phyloP scores from a whole-genome alignment of 2,888 invertebrate species.

The Ecdyonurus torrentis region DNA sequence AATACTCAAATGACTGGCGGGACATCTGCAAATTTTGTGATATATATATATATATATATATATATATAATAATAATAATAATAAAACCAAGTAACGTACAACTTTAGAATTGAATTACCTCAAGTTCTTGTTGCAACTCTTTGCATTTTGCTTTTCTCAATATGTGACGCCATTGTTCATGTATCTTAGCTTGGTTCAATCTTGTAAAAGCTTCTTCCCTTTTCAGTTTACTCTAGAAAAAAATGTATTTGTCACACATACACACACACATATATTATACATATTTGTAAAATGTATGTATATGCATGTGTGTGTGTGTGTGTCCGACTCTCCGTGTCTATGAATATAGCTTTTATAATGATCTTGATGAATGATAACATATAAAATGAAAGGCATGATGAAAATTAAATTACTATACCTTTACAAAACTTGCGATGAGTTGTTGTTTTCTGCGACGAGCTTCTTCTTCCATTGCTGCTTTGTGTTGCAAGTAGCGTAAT shows the following conservation, averaged over 20 bases:
- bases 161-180: conserved; percentile 68
- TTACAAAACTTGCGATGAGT: conserved; percentile 60
- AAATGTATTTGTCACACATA: conserved; percentile 8
- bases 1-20: conserved; percentile 39
- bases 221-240: conserved; percentile 58
- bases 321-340: too few relatives aligned
- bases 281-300: conserved; percentile 7
- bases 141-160: conserved; percentile 58
- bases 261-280: conserved; percentile 1
- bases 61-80: background rate
- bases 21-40: conserved; percentile 28
- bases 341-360: too few relatives aligned
- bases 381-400: background rate
- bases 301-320: too few relatives aligned
- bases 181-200: conserved; percentile 66
- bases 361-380: conserved; percentile 12
- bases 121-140: conserved; percentile 50
- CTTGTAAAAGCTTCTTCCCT: conserved; percentile 64
- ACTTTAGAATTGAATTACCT: conserved; percentile 32
- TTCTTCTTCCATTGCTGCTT: conserved; percentile 69
- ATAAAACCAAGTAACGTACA: background rate
- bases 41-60: background rate
- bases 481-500: conserved; percentile 60
- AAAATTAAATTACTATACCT: conserved; percentile 32
- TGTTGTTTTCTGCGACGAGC: conserved; percentile 62